phyloP scores from a whole-genome alignment of 2,113 vertebrate species.

The Oryzias woworae region DNA sequence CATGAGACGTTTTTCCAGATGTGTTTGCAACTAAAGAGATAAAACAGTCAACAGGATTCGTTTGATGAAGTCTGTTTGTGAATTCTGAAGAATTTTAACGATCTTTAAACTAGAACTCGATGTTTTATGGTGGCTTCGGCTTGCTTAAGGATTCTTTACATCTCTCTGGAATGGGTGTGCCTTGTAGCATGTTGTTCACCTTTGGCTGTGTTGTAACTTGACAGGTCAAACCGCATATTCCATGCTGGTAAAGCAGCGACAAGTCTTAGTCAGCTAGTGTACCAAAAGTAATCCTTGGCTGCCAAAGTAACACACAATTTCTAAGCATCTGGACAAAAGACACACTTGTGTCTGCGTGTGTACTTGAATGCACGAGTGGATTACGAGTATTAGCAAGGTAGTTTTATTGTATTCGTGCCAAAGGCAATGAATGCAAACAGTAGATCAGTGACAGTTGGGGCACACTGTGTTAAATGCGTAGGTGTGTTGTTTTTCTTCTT shows the following conservation, averaged over 20 bases:
- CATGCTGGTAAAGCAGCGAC: slow-evolving; percentile 12
- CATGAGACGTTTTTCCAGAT: not conserved
- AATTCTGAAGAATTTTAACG: too few relatives aligned
- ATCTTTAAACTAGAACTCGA: too few relatives aligned
- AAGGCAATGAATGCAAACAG: slow-evolving; percentile 31
- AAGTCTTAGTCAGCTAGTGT: slow-evolving; percentile 26
- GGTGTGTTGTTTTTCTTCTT: slow-evolving; percentile 31
- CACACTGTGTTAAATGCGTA: slow-evolving; percentile 38
- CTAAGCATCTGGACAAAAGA: slow-evolving; percentile 28
- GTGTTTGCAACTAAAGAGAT: not conserved
- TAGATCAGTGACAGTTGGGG: slow-evolving; percentile 41
- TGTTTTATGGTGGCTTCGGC: too few relatives aligned
- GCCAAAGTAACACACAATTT: not conserved
- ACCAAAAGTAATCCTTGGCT: not conserved
- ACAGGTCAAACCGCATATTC: slow-evolving; percentile 68
- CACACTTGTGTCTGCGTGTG: slow-evolving; percentile 9
- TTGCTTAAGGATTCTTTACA: too few relatives aligned
- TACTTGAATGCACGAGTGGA: not conserved
- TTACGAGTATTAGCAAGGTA: slow-evolving; percentile 16
- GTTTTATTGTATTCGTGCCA: slow-evolving; percentile 29
- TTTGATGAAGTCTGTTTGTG: too few relatives aligned
- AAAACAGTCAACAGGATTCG: too few relatives aligned
- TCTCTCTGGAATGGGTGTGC: slow-evolving; percentile 26
- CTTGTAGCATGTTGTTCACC: not conserved
- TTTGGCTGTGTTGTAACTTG: slow-evolving; percentile 40